A percentile compares a stretch with the other conserved stretches of the same genome.
phyloP scores from a whole-genome alignment of 2,797 vertebrate species.

The Parambassis ranga region DNA sequence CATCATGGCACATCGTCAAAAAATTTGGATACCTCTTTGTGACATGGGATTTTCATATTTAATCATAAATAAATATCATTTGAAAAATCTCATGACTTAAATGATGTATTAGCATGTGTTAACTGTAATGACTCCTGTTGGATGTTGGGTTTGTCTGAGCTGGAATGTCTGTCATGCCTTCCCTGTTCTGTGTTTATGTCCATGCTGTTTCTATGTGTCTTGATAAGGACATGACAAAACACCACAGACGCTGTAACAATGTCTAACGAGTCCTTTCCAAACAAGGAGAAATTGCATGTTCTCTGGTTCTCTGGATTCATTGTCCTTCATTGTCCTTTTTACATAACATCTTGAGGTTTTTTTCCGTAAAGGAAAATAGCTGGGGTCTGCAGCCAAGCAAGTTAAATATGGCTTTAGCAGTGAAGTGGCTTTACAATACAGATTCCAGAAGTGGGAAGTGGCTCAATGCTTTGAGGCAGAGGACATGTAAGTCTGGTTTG shows the following conservation, averaged over 20 bases:
- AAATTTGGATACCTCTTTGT: too few relatives aligned
- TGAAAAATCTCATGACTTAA: too few relatives aligned
- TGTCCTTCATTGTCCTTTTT: conserved; percentile 38
- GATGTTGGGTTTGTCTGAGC: conserved; percentile 1
- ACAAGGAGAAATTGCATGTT: conserved; percentile 43
- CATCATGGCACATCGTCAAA: too few relatives aligned
- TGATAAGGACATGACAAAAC: conserved; percentile 43
- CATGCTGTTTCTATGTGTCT: conserved; percentile 26
- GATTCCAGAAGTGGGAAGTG: conserved; percentile 30
- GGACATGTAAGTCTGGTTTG: conserved; percentile 30
- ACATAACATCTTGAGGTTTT: conserved; percentile 36
- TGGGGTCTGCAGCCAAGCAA: conserved; percentile 17
- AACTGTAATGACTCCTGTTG: conserved; percentile 3
- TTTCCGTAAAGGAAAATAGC: conserved; percentile 32
- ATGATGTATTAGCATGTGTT: too few relatives aligned
- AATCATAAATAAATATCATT: too few relatives aligned
- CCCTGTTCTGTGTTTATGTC: conserved; percentile 9
- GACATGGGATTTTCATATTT: too few relatives aligned
- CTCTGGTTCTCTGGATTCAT: neutral
- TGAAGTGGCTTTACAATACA: conserved; percentile 1
- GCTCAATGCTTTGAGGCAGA: conserved; percentile 1
- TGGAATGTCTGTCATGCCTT: conserved; percentile 46
- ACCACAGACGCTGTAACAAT: neutral
- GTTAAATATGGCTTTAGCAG: conserved; percentile 54
- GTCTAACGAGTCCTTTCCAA: conserved; percentile 11